These are phyloP conservation scores for Bursaphelenchus mucronatus DNA, from an alignment of 1,140 invertebrate species.

Conservation along the genomic window DNA sequence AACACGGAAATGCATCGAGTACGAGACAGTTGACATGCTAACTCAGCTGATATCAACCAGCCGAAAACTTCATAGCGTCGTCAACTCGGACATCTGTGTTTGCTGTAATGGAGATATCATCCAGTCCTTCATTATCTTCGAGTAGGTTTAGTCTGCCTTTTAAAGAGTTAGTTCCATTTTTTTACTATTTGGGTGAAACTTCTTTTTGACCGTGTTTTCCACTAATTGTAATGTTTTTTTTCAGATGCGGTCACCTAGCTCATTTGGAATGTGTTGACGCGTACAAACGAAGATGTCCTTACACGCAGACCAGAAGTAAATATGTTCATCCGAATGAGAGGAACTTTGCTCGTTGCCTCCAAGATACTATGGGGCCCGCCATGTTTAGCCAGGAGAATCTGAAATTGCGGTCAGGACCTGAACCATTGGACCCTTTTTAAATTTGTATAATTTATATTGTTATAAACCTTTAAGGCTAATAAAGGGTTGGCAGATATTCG, in stretches of 20 bases:
- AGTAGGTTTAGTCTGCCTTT: neutral
- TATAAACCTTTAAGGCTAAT: neutral
- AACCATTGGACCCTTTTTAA: neutral
- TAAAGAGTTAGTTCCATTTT: too few species aligned
- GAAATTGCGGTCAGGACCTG: neutral
- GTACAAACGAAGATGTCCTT: constrained; percentile 7
- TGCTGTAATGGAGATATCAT: constrained; percentile 1
- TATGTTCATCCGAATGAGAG: neutral
- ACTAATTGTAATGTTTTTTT: constrained; percentile 8
- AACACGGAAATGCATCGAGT: neutral
- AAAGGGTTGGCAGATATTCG: too few species aligned
- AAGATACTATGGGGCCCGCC: neutral
- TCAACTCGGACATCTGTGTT: constrained; percentile 7
- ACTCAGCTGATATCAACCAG: neutral
- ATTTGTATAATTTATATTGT: constrained; percentile 6
- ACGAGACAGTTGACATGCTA: constrained; percentile 9
- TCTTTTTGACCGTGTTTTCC: neutral
- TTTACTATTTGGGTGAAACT: neutral
- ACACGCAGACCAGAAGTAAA: neutral
- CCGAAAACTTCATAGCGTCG: neutral
- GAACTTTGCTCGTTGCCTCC: neutral
- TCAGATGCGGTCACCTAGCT: constrained; percentile 10
- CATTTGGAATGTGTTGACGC: constrained; percentile 14
- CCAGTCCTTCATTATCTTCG: constrained; percentile 13
- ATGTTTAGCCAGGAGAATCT: neutral